Evolutionary conservation across 2,888 invertebrate genomes (phyloP).

Genomic region (Calameuta idolon): DNA sequence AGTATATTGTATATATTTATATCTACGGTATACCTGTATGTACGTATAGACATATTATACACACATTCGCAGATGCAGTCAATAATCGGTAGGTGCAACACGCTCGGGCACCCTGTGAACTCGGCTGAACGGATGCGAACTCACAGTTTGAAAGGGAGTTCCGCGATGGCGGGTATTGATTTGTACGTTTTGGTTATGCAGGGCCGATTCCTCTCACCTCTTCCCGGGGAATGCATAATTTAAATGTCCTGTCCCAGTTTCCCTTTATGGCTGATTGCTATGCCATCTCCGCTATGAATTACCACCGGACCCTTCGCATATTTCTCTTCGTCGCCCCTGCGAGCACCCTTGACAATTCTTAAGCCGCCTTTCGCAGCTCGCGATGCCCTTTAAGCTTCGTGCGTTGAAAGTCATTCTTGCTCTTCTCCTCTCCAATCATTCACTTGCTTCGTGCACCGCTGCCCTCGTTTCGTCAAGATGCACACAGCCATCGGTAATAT

Average conservation of each 20-base stretch:
- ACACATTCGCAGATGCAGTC: conserved; percentile 20
- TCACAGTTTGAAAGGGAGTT: conserved; percentile 10
- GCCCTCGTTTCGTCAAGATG: too few species aligned
- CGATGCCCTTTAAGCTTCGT: background rate
- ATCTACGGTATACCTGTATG: background rate
- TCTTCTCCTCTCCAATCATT: too few species aligned
- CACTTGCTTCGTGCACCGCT: too few species aligned
- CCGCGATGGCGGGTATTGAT: conserved; percentile 14
- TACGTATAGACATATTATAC: background rate
- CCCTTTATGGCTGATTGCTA: conserved; percentile 49
- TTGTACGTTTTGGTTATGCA: conserved; percentile 22
- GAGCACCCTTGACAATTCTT: conserved; percentile 42
- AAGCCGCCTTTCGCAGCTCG: conserved; percentile 6
- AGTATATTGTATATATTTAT: too few species aligned
- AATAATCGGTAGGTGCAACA: conserved; percentile 25
- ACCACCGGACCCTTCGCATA: conserved; percentile 49
- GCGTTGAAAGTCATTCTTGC: background rate
- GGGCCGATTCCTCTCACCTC: conserved; percentile 28
- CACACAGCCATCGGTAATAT: too few species aligned
- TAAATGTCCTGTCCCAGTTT: conserved; percentile 55
- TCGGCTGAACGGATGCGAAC: background rate
- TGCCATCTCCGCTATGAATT: conserved; percentile 48
- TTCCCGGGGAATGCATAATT: conserved; percentile 53
- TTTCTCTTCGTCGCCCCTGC: conserved; percentile 33
- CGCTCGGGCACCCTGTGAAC: conserved; percentile 12